Evolutionary conservation across 2,888 invertebrate genomes (phyloP).

Genomic region (Xanthia togata): DNA sequence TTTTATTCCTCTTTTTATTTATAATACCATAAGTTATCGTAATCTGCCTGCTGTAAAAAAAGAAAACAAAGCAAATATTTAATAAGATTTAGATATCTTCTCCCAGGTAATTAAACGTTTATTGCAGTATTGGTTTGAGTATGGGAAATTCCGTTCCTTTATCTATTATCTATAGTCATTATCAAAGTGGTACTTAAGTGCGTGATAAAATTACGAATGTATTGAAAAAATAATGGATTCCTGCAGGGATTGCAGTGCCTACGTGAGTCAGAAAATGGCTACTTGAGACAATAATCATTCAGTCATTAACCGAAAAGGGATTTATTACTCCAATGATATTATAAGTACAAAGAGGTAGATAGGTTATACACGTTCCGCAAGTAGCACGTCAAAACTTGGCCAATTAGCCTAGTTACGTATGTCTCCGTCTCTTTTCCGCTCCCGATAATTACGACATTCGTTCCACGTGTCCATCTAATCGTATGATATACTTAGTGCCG

Average conservation of each 20-base stretch:
- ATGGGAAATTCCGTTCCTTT: conserved; percentile 8
- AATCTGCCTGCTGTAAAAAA: not conserved
- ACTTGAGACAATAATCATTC: not conserved
- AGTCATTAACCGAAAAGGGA: not conserved
- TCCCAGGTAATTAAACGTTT: not conserved
- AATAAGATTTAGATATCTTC: not conserved
- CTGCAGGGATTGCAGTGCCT: not conserved
- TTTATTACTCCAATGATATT: not conserved
- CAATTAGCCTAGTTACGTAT: too few species aligned
- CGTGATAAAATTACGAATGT: conserved; percentile 1
- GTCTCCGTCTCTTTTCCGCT: too few species aligned
- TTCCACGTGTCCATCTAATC: too few species aligned
- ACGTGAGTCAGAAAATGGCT: not conserved
- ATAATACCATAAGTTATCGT: not conserved
- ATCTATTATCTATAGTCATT: conserved; percentile 28
- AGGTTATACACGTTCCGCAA: too few species aligned
- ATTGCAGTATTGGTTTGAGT: conserved; percentile 6
- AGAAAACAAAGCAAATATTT: not conserved
- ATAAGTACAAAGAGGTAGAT: too few species aligned
- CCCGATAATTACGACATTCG: too few species aligned
- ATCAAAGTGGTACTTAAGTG: conserved; percentile 10
- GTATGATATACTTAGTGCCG: too few species aligned
- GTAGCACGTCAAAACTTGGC: too few species aligned
- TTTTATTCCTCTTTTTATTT: too few species aligned
- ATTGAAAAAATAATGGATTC: conserved; percentile 10